These are phyloP conservation scores for Gallirallus australis DNA, from an alignment of 2,797 vertebrate genomes.

Conservation along the genomic window DNA sequence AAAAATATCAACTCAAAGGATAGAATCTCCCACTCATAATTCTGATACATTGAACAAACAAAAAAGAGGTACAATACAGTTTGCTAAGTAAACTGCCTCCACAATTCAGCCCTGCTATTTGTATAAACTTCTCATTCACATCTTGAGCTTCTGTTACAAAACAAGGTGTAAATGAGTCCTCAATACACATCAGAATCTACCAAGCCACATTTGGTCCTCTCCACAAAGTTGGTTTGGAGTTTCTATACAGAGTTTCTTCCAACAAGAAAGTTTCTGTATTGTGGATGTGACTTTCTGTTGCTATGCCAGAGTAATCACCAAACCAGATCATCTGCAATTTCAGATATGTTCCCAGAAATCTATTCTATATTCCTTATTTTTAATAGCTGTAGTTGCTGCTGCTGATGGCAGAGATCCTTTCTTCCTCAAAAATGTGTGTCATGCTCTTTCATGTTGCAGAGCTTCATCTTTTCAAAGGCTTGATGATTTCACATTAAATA, in stretches of 20 bases:
- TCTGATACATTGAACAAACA: not conserved
- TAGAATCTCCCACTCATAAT: not conserved
- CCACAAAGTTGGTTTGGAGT: not conserved
- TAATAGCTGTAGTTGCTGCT: not conserved
- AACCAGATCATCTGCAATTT: not conserved
- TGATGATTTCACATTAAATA: not conserved
- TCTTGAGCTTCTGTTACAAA: not conserved
- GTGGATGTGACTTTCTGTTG: not conserved
- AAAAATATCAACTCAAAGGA: not conserved
- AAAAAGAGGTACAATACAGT: not conserved
- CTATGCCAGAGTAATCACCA: not conserved
- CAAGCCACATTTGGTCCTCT: not conserved
- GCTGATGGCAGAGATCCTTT: not conserved
- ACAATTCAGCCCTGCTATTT: not conserved
- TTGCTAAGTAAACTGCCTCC: not conserved
- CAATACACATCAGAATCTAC: not conserved
- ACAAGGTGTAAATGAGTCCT: not conserved
- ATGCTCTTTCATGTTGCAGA: not conserved
- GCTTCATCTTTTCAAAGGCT: not conserved
- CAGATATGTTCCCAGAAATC: not conserved
- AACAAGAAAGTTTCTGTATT: not conserved
- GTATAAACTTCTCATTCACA: not conserved
- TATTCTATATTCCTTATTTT: not conserved
- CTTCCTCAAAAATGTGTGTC: not conserved
- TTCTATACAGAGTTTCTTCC: not conserved